These are phyloP conservation scores for Pogonus chalceus DNA, from an alignment of 1,140 invertebrate species.

Conservation along the genomic window DNA sequence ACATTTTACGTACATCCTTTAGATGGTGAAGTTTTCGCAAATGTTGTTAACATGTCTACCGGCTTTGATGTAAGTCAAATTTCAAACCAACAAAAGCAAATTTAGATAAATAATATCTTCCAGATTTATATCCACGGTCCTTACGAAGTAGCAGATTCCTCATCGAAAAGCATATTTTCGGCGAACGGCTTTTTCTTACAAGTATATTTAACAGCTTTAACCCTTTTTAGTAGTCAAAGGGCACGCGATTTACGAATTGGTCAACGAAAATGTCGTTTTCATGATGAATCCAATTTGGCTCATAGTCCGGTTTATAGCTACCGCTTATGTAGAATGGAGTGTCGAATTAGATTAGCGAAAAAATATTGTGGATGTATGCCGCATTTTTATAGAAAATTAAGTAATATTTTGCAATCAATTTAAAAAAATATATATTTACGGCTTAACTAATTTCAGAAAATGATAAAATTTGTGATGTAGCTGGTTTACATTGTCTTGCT, in stretches of 20 bases:
- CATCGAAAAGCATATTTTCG: slow-evolving; percentile 21
- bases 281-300: slow-evolving; percentile 47
- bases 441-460: slow-evolving; percentile 39
- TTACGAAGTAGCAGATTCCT: slow-evolving; percentile 27
- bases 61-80: slow-evolving; percentile 42
- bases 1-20: slow-evolving; percentile 54
- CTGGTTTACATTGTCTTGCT: slow-evolving; percentile 48
- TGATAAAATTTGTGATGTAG: slow-evolving; percentile 45
- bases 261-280: slow-evolving; percentile 53
- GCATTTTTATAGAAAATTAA: slow-evolving; percentile 46
- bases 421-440: slow-evolving; percentile 3
- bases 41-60: slow-evolving; percentile 55
- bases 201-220: slow-evolving; percentile 27
- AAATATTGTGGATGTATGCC: slow-evolving; percentile 52
- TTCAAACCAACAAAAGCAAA: neutral
- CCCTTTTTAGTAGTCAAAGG: slow-evolving; percentile 25
- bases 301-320: slow-evolving; percentile 54
- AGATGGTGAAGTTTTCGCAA: slow-evolving; percentile 57
- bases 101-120: slow-evolving; percentile 12
- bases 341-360: slow-evolving; percentile 45
- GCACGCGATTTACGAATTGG: slow-evolving; percentile 36
- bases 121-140: slow-evolving; percentile 32
- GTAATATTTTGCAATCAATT: slow-evolving; percentile 27
- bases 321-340: slow-evolving; percentile 53
- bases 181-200: slow-evolving; percentile 31